Base-by-base conservation (phyloP, 2,888 invertebrate genomes). In the Himalopsyche tibetana region DNA sequence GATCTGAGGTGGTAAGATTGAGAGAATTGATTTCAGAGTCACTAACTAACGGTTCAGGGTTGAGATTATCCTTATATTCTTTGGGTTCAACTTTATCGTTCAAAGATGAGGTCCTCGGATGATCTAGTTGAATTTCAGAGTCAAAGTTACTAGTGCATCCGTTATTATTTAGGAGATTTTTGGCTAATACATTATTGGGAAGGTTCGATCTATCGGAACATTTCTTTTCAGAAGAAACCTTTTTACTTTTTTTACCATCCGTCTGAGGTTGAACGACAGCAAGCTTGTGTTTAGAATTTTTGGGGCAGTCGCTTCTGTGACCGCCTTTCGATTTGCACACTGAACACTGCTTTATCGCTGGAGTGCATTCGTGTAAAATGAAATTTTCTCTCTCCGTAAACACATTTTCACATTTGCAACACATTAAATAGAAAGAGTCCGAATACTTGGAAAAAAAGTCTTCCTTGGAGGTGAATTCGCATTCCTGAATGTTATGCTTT, bases 381-480 rank as follows among this genome's bases (percentile, higher is more conserved):
- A 96, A 97, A 90, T 96, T 95, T 91, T 96, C 96, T 89, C 95
- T 94, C 90, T 96, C 96, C 89, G 94, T 94, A 91, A 96, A 97
- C 56, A 96, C 95, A 90, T 95, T 95, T 91, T 96, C 96, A 92
- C 97, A 97, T 56, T 94, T 94, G 92, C 97, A 96, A 90, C 97
- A 97, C 93, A 96, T 95, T 88, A 97, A 92, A 91, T 95, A 96
- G 89, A 96, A 94, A 3, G 95, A 95, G 85, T 95, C 95, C 89
- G 94, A 94, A 90, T 95, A 95, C 81, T 93, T 93, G 90, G 93
- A 94, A 89, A 94, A 94, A 90, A 96, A 95, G 88, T 96, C 95
- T 88, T 95, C 95, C 87, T 95, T 94, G 81, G 94, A 94, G 69
- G 94, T 93, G 91, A 95, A 96, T 88, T 94, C 94, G 88, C 94